Conservation (phyloP, 1,140 invertebrate species). For the Zaprionus capensis region DNA sequence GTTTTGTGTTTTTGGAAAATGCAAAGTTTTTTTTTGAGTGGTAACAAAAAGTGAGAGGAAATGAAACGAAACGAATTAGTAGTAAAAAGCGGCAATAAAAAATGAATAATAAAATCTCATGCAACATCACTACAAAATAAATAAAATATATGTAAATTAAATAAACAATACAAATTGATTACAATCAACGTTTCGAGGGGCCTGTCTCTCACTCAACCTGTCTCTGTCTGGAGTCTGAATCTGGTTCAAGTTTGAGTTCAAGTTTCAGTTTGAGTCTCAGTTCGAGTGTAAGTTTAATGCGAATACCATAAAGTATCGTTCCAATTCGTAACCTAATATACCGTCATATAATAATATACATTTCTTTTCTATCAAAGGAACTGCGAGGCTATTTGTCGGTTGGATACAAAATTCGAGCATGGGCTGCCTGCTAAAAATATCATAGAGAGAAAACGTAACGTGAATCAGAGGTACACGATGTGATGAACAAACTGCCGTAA, state of each 20-base stretch:
- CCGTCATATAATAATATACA: conserved; percentile 51
- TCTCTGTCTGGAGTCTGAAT: not conserved
- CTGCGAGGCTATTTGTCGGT: conserved; percentile 22
- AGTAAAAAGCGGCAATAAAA: conserved; percentile 80
- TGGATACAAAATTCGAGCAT: conserved; percentile 36
- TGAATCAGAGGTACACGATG: conserved; percentile 46
- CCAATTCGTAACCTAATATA: conserved; percentile 1
- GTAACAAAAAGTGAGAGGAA: conserved; percentile 51
- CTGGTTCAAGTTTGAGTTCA: conserved; percentile 10
- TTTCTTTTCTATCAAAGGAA: conserved; percentile 35
- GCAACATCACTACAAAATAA: conserved; percentile 83
- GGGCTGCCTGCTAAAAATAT: conserved; percentile 53
- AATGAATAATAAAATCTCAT: conserved; percentile 84
- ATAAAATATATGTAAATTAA: conserved; percentile 70
- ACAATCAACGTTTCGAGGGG: conserved; percentile 43
- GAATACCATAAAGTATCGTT: conserved; percentile 44
- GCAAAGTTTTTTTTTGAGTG: conserved; percentile 44
- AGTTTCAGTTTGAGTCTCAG: conserved; percentile 11
- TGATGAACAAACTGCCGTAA: conserved; percentile 73
- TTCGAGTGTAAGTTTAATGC: conserved; percentile 24
- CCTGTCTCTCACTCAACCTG: conserved; percentile 8
- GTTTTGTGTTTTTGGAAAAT: conserved; percentile 46
- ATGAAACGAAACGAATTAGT: conserved; percentile 77
- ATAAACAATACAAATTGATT: conserved; percentile 72
- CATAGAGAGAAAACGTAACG: conserved; percentile 14